Conservation (phyloP, 1,140 invertebrate genomes). For the Cephus cinctus region DNA sequence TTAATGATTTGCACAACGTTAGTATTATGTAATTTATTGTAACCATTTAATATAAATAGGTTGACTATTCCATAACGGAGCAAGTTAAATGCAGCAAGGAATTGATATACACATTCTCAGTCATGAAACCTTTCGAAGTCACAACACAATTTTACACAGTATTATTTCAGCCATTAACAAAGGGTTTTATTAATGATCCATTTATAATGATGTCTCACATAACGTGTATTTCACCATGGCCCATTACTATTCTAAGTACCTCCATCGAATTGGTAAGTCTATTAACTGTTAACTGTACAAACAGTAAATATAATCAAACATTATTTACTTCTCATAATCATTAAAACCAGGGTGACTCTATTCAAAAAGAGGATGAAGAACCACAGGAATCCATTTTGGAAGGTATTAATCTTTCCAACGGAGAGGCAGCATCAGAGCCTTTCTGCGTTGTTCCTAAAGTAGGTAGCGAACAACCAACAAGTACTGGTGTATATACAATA, state of each 20-base stretch:
- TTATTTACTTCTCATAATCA: slow-evolving; percentile 15
- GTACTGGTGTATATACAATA: slow-evolving; percentile 71
- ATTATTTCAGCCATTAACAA: slow-evolving; percentile 65
- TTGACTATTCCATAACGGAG: slow-evolving; percentile 45
- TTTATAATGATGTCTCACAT: slow-evolving; percentile 71
- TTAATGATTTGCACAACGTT: slow-evolving; percentile 14
- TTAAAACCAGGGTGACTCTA: slow-evolving; percentile 38
- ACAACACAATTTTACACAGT: slow-evolving; percentile 66
- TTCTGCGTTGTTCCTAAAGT: slow-evolving; percentile 53
- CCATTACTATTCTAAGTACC: slow-evolving; percentile 66
- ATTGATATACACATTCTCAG: slow-evolving; percentile 61
- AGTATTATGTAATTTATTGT: slow-evolving; percentile 21
- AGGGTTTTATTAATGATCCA: slow-evolving; percentile 67
- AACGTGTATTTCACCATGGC: slow-evolving; percentile 68
- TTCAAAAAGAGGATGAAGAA: slow-evolving; percentile 41
- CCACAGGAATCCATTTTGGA: slow-evolving; percentile 37
- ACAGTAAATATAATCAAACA: no score
- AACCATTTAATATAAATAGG: no score
- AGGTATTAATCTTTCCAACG: slow-evolving; percentile 41
- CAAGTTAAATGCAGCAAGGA: slow-evolving; percentile 58
- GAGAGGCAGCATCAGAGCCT: slow-evolving; percentile 57
- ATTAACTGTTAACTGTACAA: no score
- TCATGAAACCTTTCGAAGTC: slow-evolving; percentile 71
- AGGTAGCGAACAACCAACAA: slow-evolving; percentile 57
- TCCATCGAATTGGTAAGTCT: slow-evolving; percentile 62